phyloP scores from a whole-genome alignment of 2,888 invertebrate species.

The Netelia virgata region DNA sequence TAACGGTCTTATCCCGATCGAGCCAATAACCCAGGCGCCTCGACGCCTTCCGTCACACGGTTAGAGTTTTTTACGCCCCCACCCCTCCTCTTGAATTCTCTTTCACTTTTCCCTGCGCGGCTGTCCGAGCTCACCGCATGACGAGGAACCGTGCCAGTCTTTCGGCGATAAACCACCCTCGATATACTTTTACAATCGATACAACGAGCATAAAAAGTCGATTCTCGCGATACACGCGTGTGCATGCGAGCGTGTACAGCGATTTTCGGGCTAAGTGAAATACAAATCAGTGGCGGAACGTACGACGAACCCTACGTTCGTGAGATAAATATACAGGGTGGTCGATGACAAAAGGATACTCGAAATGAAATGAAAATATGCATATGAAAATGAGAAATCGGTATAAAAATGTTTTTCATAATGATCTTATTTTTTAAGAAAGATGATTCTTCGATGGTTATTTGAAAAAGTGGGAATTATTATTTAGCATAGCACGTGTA shows the following conservation, averaged over 20 bases:
- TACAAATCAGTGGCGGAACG: constrained; percentile 10
- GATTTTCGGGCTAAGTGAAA: constrained; percentile 15
- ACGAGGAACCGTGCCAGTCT: constrained; percentile 32
- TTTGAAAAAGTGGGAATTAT: no score
- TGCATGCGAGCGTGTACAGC: neutral
- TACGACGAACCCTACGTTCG: neutral
- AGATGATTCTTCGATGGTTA: no score
- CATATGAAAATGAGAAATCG: neutral
- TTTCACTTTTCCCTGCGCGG: constrained; percentile 14
- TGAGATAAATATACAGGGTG: neutral
- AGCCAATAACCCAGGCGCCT: constrained; percentile 46
- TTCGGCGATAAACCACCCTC: constrained; percentile 52
- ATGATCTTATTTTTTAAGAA: neutral
- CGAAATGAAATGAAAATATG: neutral
- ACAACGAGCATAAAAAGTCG: constrained; percentile 31
- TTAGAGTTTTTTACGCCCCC: neutral
- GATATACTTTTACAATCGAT: constrained; percentile 54
- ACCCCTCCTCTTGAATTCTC: neutral
- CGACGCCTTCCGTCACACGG: neutral
- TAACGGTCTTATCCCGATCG: constrained; percentile 53
- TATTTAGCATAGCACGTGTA: no score
- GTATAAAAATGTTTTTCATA: neutral
- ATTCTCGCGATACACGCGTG: constrained; percentile 19
- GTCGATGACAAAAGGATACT: neutral
- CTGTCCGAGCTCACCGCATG: neutral